Evolutionary conservation across 2,888 invertebrate genomes (phyloP).

Genomic region (Perizoma affinitatum): DNA sequence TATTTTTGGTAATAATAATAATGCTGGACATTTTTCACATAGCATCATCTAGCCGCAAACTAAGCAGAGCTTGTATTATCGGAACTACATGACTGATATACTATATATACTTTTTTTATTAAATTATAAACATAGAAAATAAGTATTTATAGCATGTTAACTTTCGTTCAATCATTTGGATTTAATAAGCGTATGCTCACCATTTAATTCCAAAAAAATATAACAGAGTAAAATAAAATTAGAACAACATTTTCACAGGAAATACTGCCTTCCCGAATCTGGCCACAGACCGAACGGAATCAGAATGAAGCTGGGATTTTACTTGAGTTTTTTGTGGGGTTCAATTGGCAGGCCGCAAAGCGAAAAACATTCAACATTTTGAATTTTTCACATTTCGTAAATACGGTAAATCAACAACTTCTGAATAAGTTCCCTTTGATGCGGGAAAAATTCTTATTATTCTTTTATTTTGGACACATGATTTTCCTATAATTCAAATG

Average conservation of each 20-base stretch:
- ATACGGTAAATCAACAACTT: conserved; percentile 46
- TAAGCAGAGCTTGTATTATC: too few relatives aligned
- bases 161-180: too few relatives aligned
- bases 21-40: too few relatives aligned
- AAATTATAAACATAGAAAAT: too few relatives aligned
- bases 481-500: conserved; percentile 1
- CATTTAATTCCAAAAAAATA: background rate
- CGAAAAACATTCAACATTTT: conserved; percentile 39
- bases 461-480: conserved; percentile 16
- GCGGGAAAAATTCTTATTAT: conserved; percentile 36
- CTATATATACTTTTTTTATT: too few relatives aligned
- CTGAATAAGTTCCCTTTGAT: conserved; percentile 40
- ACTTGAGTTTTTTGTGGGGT: conserved; percentile 53
- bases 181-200: background rate
- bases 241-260: conserved; percentile 22
- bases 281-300: conserved; percentile 60
- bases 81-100: too few relatives aligned
- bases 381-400: conserved; percentile 43
- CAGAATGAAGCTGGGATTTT: conserved; percentile 51
- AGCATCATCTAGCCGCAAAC: too few relatives aligned
- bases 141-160: too few relatives aligned
- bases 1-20: too few relatives aligned
- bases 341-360: conserved; percentile 56
- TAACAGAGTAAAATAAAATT: background rate
- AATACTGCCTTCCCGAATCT: conserved; percentile 40